These are phyloP conservation scores for Eilema griseolum DNA, from an alignment of 2,888 invertebrate genomes.

Conservation along the genomic window DNA sequence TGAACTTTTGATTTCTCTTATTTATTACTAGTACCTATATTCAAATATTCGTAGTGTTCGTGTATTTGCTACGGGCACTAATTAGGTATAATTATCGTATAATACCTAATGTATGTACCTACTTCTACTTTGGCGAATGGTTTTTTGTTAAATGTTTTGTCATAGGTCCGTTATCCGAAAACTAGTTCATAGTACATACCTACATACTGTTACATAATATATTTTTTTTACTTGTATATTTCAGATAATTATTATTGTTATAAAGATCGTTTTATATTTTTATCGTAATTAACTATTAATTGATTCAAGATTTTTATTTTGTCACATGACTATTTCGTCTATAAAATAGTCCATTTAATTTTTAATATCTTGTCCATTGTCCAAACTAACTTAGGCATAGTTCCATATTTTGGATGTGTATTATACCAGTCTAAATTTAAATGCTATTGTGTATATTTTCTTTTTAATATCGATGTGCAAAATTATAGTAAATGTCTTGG, in stretches of 20 bases:
- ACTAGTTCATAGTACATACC: slow-evolving; percentile 75
- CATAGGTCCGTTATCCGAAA: slow-evolving; percentile 65
- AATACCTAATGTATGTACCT: slow-evolving; percentile 37
- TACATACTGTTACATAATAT: slow-evolving; percentile 77
- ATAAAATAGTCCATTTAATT: slow-evolving; percentile 77
- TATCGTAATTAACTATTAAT: slow-evolving; percentile 76
- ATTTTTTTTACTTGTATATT: slow-evolving; percentile 85
- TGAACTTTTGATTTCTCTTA: slow-evolving; percentile 36
- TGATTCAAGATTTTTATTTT: slow-evolving; percentile 74
- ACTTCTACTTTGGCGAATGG: slow-evolving; percentile 43
- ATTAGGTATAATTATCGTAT: slow-evolving; percentile 33
- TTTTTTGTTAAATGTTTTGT: slow-evolving; percentile 56
- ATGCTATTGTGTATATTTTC: slow-evolving; percentile 86
- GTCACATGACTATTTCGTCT: slow-evolving; percentile 64
- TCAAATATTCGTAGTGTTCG: slow-evolving; percentile 31
- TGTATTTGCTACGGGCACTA: slow-evolving; percentile 28
- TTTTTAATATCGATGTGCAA: slow-evolving; percentile 85
- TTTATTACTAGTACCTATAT: slow-evolving; percentile 28
- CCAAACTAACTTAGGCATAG: slow-evolving; percentile 84
- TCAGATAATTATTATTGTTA: slow-evolving; percentile 85
- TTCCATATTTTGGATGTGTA: slow-evolving; percentile 86
- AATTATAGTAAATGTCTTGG: slow-evolving; percentile 87
- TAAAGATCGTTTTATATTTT: slow-evolving; percentile 83
- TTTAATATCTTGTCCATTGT: slow-evolving; percentile 83
- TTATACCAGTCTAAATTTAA: slow-evolving; percentile 82